A percentile compares a stretch with the other conserved stretches of the same genome.
Evolutionary conservation across 2,888 invertebrate species (phyloP).

Genomic region (Calliscelio sp.): DNA sequence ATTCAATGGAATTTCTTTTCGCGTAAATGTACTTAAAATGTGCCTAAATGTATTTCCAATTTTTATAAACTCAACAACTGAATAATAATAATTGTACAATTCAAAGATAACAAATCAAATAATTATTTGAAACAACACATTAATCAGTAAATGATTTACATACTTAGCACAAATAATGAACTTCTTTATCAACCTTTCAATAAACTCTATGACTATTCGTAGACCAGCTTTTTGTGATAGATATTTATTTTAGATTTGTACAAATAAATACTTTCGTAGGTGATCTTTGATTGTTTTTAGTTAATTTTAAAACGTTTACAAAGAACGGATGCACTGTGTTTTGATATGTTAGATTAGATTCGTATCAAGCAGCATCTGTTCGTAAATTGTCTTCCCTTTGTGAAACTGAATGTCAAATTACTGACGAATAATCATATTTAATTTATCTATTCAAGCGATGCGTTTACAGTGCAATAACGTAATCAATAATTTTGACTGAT

Average conservation of each 20-base stretch:
- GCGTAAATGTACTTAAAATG: slow-evolving; percentile 46
- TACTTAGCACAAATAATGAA: slow-evolving; percentile 32
- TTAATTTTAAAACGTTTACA: slow-evolving; percentile 14
- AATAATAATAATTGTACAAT: no score
- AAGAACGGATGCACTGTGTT: slow-evolving; percentile 16
- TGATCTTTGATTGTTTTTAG: slow-evolving; percentile 29
- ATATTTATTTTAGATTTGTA: slow-evolving; percentile 84
- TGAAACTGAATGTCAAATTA: slow-evolving; percentile 18
- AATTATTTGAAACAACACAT: neutral
- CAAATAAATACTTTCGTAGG: slow-evolving; percentile 76
- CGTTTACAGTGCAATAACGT: no score
- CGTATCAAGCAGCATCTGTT: slow-evolving; percentile 24
- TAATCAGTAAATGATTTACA: slow-evolving; percentile 17
- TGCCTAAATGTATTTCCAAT: neutral
- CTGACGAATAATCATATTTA: neutral
- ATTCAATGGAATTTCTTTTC: no score
- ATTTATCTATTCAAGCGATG: neutral
- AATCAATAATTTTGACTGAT: no score
- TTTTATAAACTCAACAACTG: neutral
- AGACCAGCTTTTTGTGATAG: slow-evolving; percentile 85
- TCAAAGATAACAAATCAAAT: no score
- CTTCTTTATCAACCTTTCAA: slow-evolving; percentile 53
- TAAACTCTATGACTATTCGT: slow-evolving; percentile 59
- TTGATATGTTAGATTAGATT: slow-evolving; percentile 19
- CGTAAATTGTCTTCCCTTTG: slow-evolving; percentile 56